A percentile compares a stretch with the other conserved stretches of the same genome.
These are phyloP conservation scores for Hyaena hyaena DNA, from an alignment of 2,113 vertebrate species.

Conservation along the genomic window DNA sequence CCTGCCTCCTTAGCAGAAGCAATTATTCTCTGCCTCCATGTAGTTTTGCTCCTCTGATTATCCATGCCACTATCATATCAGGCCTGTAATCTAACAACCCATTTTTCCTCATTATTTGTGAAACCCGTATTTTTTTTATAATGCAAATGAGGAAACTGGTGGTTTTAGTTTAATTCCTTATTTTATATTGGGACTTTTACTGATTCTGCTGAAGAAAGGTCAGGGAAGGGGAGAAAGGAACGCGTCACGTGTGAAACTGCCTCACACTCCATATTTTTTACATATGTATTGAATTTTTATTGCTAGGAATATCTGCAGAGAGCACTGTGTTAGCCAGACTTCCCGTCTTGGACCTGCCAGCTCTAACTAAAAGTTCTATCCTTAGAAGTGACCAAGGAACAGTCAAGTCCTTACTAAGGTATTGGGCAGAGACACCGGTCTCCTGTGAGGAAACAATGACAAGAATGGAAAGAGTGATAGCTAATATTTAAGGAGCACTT, in stretches of 20 bases:
- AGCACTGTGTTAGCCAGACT: not conserved
- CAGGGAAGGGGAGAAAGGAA: not conserved
- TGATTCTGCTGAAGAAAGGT: not conserved
- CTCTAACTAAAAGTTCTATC: not conserved
- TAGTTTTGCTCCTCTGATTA: not conserved
- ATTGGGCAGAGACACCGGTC: not conserved
- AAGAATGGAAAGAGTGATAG: not conserved
- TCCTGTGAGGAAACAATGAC: not conserved
- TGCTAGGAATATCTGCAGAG: not conserved
- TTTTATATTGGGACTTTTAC: slow-evolving; percentile 13
- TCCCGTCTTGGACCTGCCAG: not conserved
- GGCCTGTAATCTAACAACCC: slow-evolving; percentile 45
- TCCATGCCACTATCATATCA: not conserved
- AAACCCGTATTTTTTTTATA: slow-evolving; percentile 45
- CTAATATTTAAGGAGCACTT: not conserved
- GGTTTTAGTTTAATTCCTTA: slow-evolving; percentile 54
- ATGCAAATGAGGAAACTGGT: slow-evolving; percentile 38
- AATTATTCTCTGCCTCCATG: slow-evolving; percentile 14
- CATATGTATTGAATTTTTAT: not conserved
- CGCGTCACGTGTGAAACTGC: rapidly evolving
- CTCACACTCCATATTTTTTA: not conserved
- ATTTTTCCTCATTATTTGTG: slow-evolving; percentile 56
- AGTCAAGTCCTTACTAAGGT: not conserved
- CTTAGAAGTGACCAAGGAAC: not conserved
- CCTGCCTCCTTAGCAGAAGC: slow-evolving; percentile 35